Evolutionary conservation across 2,888 invertebrate genomes (phyloP), one percentile per base, ranked within the genome.

Genomic region (Ceraclea dissimilis): DNA sequence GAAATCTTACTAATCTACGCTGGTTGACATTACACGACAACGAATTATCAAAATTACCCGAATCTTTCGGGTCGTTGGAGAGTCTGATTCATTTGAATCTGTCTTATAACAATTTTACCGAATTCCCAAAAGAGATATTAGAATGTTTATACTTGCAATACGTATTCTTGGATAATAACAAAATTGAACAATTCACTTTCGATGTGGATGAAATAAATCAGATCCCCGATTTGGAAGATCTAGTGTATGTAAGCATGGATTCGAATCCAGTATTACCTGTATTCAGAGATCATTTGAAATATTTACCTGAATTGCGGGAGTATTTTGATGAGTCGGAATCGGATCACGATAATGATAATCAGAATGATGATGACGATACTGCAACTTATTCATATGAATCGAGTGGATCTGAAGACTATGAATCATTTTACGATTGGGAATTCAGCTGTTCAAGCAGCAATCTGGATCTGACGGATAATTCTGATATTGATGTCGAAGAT

Each of bases 1-100:
- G 69, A 57, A 66, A 68, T 52, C 63, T 72, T 52, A 55, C 60
- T 26, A 69, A 69, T 59, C 64, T 73, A 55, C 66, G 67, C 70
- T 73, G 72, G 73, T 60, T 73, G 52, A 72, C 72, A 11, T 61
- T 73, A 53, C 71, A 73, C 63, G 69, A 69, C 57, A 73, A 73
- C 64, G 65, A 65, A 56, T 58, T 73, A 43, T 58, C 63, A n/a
- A 61, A 62, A 20, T 56, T 72, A 26, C 72, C 73, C 52, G 62
- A 63, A 49, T 62, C 64, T 48, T 68, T 73, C 62, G 56, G 65
- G 49, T 64, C 66, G 39, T 62, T 72, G 52, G 64, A 66, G 46
- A 63, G 63, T 54, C 56, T 73, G 18, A 63, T 68, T 16, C 73
- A 73, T 63, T 60, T 72, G 33, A 73, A 73, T 64, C 64, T 73